phyloP scores from a whole-genome alignment of 2,797 vertebrate genomes.

The Typhlichthys subterraneus region DNA sequence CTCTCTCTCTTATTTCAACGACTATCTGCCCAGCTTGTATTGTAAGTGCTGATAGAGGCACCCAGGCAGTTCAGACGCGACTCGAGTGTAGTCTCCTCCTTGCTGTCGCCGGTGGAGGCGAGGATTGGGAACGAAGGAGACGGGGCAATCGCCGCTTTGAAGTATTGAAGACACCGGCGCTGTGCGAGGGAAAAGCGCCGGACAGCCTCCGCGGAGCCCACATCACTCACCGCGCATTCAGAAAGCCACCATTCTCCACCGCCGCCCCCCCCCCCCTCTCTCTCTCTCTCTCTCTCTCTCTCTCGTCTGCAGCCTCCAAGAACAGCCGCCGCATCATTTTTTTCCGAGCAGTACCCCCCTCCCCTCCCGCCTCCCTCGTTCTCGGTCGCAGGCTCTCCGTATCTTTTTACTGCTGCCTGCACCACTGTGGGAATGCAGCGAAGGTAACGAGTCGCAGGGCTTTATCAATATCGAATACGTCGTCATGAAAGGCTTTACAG shows the following conservation, averaged over 20 bases:
- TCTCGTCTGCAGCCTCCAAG: slow-evolving; percentile 71
- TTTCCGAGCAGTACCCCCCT: slow-evolving; percentile 62
- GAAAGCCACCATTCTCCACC: slow-evolving; percentile 20
- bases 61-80: slow-evolving; percentile 34
- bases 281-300: slow-evolving; percentile 45
- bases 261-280: slow-evolving; percentile 4
- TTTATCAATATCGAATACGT: slow-evolving; percentile 21
- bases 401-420: slow-evolving; percentile 55
- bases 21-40: slow-evolving; percentile 1
- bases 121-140: slow-evolving; percentile 9
- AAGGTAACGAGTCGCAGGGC: slow-evolving; percentile 50
- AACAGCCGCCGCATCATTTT: slow-evolving; percentile 76
- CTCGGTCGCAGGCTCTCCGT: slow-evolving; percentile 20
- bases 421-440: slow-evolving; percentile 78
- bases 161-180: slow-evolving; percentile 48
- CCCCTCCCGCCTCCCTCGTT: slow-evolving; percentile 31
- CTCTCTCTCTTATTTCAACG: background rate
- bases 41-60: slow-evolving; percentile 17
- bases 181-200: slow-evolving; percentile 47
- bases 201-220: slow-evolving; percentile 63
- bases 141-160: slow-evolving; percentile 54
- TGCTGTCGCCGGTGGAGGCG: background rate
- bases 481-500: slow-evolving; percentile 41
- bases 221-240: slow-evolving; percentile 65
- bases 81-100: slow-evolving; percentile 1